These are phyloP conservation scores for Ceratina japonica DNA, from an alignment of 1,140 invertebrate genomes.

Conservation along the genomic window DNA sequence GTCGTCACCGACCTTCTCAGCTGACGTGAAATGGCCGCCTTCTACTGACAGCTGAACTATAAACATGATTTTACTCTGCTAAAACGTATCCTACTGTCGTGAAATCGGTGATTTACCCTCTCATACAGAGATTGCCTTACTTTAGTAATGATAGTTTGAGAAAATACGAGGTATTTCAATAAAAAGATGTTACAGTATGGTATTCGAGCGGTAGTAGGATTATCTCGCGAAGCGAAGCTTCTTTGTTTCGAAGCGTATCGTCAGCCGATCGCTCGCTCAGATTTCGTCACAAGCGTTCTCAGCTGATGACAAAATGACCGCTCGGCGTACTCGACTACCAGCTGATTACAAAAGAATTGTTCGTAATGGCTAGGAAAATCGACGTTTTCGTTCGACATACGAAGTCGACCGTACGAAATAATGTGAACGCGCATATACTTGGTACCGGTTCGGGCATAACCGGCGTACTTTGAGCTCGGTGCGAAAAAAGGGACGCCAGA, in stretches of 20 bases:
- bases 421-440: not conserved
- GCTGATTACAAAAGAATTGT: slow-evolving; percentile 45
- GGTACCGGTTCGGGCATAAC: not conserved
- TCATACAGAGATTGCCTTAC: not conserved
- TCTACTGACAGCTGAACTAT: slow-evolving; percentile 59
- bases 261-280: slow-evolving; percentile 30
- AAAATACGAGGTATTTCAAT: slow-evolving; percentile 45
- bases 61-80: slow-evolving; percentile 41
- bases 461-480: slow-evolving; percentile 15
- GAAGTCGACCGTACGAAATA: no score
- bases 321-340: slow-evolving; percentile 42
- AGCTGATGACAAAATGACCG: slow-evolving; percentile 64
- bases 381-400: not conserved
- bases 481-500: slow-evolving; percentile 34
- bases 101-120: not conserved
- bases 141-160: no score
- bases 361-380: not conserved
- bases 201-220: slow-evolving; percentile 21
- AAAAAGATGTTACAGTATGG: slow-evolving; percentile 49
- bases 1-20: slow-evolving; percentile 62
- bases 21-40: slow-evolving; percentile 63
- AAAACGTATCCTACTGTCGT: not conserved
- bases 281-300: slow-evolving; percentile 64
- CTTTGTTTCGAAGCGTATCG: slow-evolving; percentile 39
- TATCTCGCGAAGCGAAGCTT: slow-evolving; percentile 21